Evolutionary conservation across 2,797 vertebrate species (phyloP).

Genomic region (Takifugu rubripes): DNA sequence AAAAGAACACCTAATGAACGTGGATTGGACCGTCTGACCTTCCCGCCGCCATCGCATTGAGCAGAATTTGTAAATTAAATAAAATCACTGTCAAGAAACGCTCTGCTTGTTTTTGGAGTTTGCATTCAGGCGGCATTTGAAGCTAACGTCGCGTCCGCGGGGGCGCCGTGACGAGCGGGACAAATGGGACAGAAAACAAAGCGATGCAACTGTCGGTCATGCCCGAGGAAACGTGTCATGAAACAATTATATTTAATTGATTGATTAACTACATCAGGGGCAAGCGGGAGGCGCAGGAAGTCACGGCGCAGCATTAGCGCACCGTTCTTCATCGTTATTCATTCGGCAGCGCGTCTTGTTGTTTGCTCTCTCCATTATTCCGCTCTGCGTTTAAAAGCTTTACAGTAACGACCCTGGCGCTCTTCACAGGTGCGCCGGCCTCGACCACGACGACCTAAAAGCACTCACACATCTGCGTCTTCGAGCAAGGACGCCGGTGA

Average conservation of each 20-base stretch:
- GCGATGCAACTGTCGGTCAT: not conserved
- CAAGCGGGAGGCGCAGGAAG: too few relatives aligned
- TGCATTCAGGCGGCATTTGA: constrained; percentile 69
- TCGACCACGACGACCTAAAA: not conserved
- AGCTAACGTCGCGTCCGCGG: constrained; percentile 36
- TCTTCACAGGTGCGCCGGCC: not conserved
- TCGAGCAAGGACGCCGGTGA: too few relatives aligned
- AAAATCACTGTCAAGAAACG: constrained; percentile 65
- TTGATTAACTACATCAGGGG: too few relatives aligned
- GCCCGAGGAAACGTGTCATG: not conserved
- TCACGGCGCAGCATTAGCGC: too few relatives aligned
- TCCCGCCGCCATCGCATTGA: constrained; percentile 53
- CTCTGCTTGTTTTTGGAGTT: constrained; percentile 62
- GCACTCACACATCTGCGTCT: not conserved
- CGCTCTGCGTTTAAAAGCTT: too few relatives aligned
- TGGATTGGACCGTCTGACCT: constrained; percentile 65
- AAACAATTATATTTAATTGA: too few relatives aligned
- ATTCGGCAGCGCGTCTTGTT: too few relatives aligned
- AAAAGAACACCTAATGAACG: constrained; percentile 72
- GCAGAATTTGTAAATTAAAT: constrained; percentile 70
- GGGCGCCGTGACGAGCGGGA: constrained; percentile 13
- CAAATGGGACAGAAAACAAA: constrained; percentile 4
- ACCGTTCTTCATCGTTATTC: too few relatives aligned
- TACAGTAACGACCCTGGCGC: too few relatives aligned
- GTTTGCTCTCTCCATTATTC: too few relatives aligned